Evolutionary conservation across 2,888 invertebrate genomes (phyloP), one percentile per base, ranked within the genome.

Genomic region (Eucriotettix oculatus): DNA sequence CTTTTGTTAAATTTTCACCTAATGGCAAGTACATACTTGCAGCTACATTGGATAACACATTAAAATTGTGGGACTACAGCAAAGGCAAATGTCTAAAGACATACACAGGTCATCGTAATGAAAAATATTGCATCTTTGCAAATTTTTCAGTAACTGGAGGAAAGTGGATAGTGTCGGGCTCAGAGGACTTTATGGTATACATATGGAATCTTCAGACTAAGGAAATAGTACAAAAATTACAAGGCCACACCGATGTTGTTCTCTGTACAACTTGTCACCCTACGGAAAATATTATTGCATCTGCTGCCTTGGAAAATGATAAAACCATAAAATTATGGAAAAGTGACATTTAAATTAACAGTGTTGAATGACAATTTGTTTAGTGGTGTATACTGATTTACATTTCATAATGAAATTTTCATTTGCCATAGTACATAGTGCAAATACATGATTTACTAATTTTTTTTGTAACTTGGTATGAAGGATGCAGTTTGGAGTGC

Each of bases 81-180:
- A 94, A 99, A 79, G 97, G 96, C 65, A 92, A 98, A 78, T 97
- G 97, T 74, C 78, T 99, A 60, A 99, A 99, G 77, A 96, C 96
- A 0, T 99, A 99, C 71, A 90, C 90, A 0, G 98, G 98, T 9
- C 99, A 99, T 74, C 91, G 91, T 74, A 99, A 99, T 74, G 97
- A 98, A 75, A 99, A 99, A 73, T 99, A 96, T 75, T 99, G 99
- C 73, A 95, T 99, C 73, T 99, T 99, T 74, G 98, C 99, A 56
- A 99, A 99, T 75, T 99, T 99, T 75, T 99, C 98, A 44, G 98
- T 99, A 10, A 99, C 99, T 16, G 99, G 99, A 61, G 99, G 99
- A 71, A 99, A 99, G 91, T 99, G 99, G 99, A 99, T 99, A 72
- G 98, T 99, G 56, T 97, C 96, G 52, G 99, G 99, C n/a, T 98